Base-by-base conservation (phyloP, 2,797 vertebrate genomes). In the Sparidentex hasta region DNA sequence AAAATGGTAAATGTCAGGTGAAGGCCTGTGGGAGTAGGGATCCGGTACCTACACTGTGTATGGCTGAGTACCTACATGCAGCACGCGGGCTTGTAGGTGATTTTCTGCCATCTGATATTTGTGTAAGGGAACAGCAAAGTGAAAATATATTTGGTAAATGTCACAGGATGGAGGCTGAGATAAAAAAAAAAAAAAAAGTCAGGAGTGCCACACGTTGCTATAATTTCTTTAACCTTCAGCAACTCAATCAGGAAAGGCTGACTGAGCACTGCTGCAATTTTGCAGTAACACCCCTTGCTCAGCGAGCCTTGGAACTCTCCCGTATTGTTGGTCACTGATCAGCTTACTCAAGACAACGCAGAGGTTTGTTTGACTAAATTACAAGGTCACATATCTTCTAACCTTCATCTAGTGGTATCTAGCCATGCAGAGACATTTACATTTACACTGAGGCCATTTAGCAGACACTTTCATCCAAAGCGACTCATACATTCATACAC, bases 1-100 rank as follows among this genome's bases (percentile, higher is more conserved):
- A 88, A 91, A 57, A 76, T 67, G 71, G 70, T 80, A 92, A 90
- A 94, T 93, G 91, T 93, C 90, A 87, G 79, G 62, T 72, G 64
- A 69, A 29, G 46, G 72, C 80, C 63, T 11, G 43, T 74, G 81
- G 83, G 80, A 80, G 74, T 56, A 61, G 46, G 71, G 29, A 77
- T 72, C 41, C 71, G 27, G 50, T 65, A 52, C 61, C 62, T 82
- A 74, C 84, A 89, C 76, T 63, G 57, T 86, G 76, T 81, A 71
- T 71, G 38, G 48, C 67, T 78, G 76, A 86, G 78, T 74, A 80
- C 68, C 71, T 74, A 59, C 52, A 25, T 74, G 80, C 69, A 21
- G 69, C 67, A 47, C 17, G 51, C 66, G 56, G 51, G 52, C 74
- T 56, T 73, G 76, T 54, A 63, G 71, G 56, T 82, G 66, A 50